Base-by-base conservation (phyloP, 53 echinoderm and acorn worm species). In the Astropecten irregularis region DNA sequence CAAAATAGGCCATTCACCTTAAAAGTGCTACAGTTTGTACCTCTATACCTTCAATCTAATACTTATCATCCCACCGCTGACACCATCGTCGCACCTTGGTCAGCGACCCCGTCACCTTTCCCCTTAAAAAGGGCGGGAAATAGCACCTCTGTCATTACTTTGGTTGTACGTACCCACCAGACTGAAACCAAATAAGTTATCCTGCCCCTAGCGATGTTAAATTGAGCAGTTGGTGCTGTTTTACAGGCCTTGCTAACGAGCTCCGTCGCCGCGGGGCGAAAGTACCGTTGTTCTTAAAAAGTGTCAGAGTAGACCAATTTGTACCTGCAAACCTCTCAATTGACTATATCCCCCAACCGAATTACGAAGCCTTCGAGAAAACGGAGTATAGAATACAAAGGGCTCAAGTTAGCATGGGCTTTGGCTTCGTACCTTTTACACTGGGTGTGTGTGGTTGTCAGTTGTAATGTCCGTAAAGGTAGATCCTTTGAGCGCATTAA, bases 231-330 rank as follows among this genome's bases (percentile, higher is more conserved):
- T 28, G 32, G 49, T 4, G 35, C 59, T 59, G 59, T 3, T 40
- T 40, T 37, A 33, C 32, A 52, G 37, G 51, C 44, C 72, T 2
- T 3, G 60, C 39, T 66, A 66, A 66, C 66, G 40, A 3, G 27
- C 40, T 20, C 28, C n/a, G 59, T 51, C 76, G 44, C 52, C 58
- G 14, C 66, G 20, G 9, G 11, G 53, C 47, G 50, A 31, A 57
- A 39, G 49, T 57, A 27, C 36, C 74, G 79, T 62, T 62, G 62
- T 42, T 79, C 79, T 79, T 62, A 61, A 59, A n/a, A 44, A 13
- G 61, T 79, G 79, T 79, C 79, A 79, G 30, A 46, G 47, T 30
- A 10, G 48, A 16, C 79, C 62, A 62, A 79, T 79, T 79, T 79
- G 28, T n/a, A 40, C 18, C 44, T 79, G 46, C 58, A 0, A 9